phyloP scores from a whole-genome alignment of 2,888 invertebrate species.

The Chalcis sispes region DNA sequence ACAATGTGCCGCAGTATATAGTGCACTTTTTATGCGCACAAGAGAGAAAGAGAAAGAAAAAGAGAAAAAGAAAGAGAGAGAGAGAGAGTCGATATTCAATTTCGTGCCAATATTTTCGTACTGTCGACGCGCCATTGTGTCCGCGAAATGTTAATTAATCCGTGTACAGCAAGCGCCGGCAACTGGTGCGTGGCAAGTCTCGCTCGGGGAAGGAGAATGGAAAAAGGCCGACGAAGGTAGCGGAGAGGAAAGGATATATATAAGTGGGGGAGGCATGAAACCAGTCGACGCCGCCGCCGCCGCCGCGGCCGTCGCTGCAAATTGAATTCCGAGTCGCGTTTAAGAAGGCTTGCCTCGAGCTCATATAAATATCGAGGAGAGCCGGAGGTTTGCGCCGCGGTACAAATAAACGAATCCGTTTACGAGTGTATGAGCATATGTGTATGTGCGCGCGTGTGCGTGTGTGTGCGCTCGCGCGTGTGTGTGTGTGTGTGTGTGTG shows the following conservation, averaged over 20 bases:
- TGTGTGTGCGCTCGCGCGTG: no score
- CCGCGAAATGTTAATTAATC: slow-evolving; percentile 53
- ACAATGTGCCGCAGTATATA: neutral
- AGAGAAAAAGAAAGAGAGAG: neutral
- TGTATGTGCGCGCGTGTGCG: no score
- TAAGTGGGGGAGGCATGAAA: slow-evolving; percentile 14
- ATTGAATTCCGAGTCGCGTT: slow-evolving; percentile 42
- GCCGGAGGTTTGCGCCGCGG: slow-evolving; percentile 2
- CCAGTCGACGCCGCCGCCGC: slow-evolving; percentile 23
- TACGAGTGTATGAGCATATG: neutral
- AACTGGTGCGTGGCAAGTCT: slow-evolving; percentile 12
- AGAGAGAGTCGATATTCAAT: slow-evolving; percentile 48
- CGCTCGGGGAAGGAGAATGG: slow-evolving; percentile 3
- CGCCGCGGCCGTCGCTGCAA: slow-evolving; percentile 25
- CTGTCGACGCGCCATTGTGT: slow-evolving; percentile 48
- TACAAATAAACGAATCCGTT: neutral
- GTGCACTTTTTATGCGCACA: neutral
- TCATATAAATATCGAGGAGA: slow-evolving; percentile 33
- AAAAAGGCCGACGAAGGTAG: neutral
- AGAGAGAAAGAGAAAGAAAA: neutral
- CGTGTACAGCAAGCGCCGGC: slow-evolving; percentile 11
- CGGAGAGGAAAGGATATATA: neutral
- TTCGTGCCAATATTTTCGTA: slow-evolving; percentile 48
- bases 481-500: no score
- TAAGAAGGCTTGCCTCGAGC: slow-evolving; percentile 33